Evolutionary conservation across 2,113 vertebrate genomes (phyloP).

Genomic region (Lepus timidus): DNA sequence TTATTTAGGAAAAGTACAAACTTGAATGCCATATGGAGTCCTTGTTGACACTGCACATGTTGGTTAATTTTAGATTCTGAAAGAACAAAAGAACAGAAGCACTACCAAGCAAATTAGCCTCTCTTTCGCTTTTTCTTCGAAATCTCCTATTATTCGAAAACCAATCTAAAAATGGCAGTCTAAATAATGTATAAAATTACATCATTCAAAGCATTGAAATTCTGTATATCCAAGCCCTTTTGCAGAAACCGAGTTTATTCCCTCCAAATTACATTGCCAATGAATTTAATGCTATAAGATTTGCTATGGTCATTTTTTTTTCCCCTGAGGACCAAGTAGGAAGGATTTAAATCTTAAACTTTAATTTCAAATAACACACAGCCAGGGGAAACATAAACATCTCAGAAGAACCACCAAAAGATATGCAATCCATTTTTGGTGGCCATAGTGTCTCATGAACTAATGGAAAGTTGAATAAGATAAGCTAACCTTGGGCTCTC

Average conservation of each 20-base stretch:
- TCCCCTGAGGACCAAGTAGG: conserved; percentile 31
- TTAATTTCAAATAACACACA: conserved; percentile 52
- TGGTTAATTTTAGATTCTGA: conserved; percentile 83
- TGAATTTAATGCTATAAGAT: conserved; percentile 69
- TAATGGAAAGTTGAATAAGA: conserved; percentile 13
- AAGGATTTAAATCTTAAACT: conserved; percentile 68
- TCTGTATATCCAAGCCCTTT: conserved; percentile 78
- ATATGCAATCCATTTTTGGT: background rate
- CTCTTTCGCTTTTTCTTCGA: conserved; percentile 76
- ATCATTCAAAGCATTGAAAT: conserved; percentile 80
- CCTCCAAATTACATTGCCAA: conserved; percentile 27
- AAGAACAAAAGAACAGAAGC: conserved; percentile 83
- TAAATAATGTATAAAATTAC: conserved; percentile 82
- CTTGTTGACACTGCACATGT: conserved; percentile 83
- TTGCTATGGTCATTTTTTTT: conserved; percentile 60
- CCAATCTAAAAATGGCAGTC: conserved; percentile 79
- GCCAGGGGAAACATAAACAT: background rate
- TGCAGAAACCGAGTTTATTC: conserved; percentile 67
- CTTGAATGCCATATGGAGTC: conserved; percentile 81
- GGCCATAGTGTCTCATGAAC: conserved; percentile 22
- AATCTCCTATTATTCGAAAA: conserved; percentile 77
- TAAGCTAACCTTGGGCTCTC: conserved; percentile 3
- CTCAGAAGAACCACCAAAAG: conserved; percentile 54
- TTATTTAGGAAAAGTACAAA: conserved; percentile 77
- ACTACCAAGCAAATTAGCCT: conserved; percentile 77